These are phyloP conservation scores for Phallusia fumigata DNA, from an alignment of 23 tunicate genomes.

Conservation along the genomic window DNA sequence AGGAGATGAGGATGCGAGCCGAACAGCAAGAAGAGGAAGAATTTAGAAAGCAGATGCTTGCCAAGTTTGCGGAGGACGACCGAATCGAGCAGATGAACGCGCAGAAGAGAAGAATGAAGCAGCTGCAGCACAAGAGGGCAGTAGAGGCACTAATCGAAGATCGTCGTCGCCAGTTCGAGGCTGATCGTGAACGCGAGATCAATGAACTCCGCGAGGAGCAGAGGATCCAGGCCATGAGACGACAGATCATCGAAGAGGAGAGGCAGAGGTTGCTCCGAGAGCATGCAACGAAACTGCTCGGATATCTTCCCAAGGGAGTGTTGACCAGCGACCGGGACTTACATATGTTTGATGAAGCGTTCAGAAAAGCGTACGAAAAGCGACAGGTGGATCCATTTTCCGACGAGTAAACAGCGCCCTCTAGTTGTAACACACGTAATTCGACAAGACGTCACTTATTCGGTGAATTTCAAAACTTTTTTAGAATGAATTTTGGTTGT, in stretches of 20 bases:
- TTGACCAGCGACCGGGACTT: conserved; percentile 59
- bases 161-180: conserved; percentile 69
- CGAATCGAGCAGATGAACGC: conserved; percentile 98
- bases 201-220: conserved; percentile 68
- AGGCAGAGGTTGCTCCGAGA: conserved; percentile 86
- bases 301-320: conserved; percentile 97
- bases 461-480: neutral
- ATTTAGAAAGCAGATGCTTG: conserved; percentile 92
- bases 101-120: conserved; percentile 97
- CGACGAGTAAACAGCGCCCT: conserved; percentile 2
- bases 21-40: conserved; percentile 87
- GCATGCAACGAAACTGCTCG: conserved; percentile 92
- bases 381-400: conserved; percentile 50
- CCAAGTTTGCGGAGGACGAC: conserved; percentile 98
- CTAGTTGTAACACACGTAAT: no score
- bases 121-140: conserved; percentile 95
- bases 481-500: no score
- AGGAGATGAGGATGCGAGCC: conserved; percentile 70
- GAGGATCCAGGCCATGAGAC: conserved; percentile 62
- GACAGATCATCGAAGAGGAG: conserved; percentile 95
- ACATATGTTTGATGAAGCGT: conserved; percentile 72
- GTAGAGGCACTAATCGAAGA: conserved; percentile 81
- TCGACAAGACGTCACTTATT: neutral
- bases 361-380: conserved; percentile 64
- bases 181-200: conserved; percentile 66